Conservation (phyloP, 1,140 invertebrate genomes). For the Drosophila chauvacae region DNA sequence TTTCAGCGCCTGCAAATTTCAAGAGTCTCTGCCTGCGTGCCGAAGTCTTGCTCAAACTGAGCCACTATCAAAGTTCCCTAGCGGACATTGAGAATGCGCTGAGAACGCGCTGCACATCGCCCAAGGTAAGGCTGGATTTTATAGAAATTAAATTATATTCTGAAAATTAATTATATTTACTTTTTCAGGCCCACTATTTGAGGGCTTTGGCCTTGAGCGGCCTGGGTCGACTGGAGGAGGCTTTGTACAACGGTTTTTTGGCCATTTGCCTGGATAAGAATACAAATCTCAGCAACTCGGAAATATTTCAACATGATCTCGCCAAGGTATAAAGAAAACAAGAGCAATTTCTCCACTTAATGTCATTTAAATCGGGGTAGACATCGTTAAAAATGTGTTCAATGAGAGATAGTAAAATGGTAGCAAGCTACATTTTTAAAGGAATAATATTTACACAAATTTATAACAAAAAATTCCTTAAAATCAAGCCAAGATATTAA, state of each 20-base stretch:
- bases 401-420: no score
- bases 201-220: slow-evolving; percentile 88
- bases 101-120: slow-evolving; percentile 89
- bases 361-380: not conserved
- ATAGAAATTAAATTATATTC: not conserved
- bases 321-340: slow-evolving; percentile 65
- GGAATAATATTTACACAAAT: not conserved
- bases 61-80: slow-evolving; percentile 88
- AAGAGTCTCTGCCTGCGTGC: slow-evolving; percentile 89
- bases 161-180: not conserved
- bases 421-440: not conserved
- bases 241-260: slow-evolving; percentile 87
- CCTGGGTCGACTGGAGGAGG: slow-evolving; percentile 88
- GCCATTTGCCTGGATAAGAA: slow-evolving; percentile 79
- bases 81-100: slow-evolving; percentile 89
- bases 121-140: slow-evolving; percentile 87
- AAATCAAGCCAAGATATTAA: not conserved
- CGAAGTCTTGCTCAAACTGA: slow-evolving; percentile 88
- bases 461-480: not conserved
- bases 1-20: slow-evolving; percentile 89
- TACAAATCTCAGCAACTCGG: slow-evolving; percentile 81
- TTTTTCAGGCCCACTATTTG: slow-evolving; percentile 88
- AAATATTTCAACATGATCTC: slow-evolving; percentile 84
- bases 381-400: not conserved
- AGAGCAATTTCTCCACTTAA: not conserved